phyloP scores from a whole-genome alignment of 1,140 invertebrate species.

The Phymorhynchus buccinoides region DNA sequence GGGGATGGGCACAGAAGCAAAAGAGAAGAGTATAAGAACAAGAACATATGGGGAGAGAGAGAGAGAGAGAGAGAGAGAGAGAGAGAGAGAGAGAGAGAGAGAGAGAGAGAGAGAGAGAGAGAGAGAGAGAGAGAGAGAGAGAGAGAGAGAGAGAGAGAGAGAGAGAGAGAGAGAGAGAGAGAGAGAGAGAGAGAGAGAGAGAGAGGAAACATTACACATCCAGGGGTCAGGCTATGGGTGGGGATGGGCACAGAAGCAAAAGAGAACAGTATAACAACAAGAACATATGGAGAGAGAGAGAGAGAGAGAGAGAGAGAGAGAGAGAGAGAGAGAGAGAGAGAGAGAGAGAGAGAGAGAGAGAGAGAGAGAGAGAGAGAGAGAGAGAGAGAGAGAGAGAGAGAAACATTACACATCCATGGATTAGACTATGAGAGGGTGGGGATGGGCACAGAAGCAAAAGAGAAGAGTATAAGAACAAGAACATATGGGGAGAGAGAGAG shows the following conservation, averaged over 20 bases:
- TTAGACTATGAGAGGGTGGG: not conserved
- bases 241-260: not conserved
- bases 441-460: not conserved
- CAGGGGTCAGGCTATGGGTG: no score
- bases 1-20: not conserved
- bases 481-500: not conserved
- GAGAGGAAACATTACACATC: no score
- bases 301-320: not conserved
- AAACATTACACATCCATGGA: not conserved
- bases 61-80: not conserved
- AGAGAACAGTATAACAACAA: no score
- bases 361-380: not conserved
- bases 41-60: not conserved
- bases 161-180: not conserved
- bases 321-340: not conserved
- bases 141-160: not conserved
- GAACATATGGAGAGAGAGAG: no score
- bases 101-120: not conserved
- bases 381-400: not conserved
- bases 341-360: not conserved
- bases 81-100: no score
- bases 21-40: not conserved
- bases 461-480: not conserved
- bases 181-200: not conserved
- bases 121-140: not conserved